Conservation (phyloP, 2,888 invertebrate species). For the Epicampocera succincta region DNA sequence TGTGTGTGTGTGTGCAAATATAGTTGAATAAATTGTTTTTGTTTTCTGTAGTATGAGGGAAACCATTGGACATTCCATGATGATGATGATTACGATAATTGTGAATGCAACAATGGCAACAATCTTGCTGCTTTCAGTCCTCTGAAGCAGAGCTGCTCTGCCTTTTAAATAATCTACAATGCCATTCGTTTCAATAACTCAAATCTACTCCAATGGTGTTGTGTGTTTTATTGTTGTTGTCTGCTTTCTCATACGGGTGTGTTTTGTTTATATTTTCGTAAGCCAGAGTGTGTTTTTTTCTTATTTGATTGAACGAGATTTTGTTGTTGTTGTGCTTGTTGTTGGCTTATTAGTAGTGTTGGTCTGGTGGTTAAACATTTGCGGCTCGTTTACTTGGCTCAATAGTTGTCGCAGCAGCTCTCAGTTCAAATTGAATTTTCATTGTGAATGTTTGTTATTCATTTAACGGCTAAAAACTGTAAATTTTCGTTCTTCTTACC, state of each 20-base stretch:
- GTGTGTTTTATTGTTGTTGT: slow-evolving; percentile 42
- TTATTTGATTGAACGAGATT: background rate
- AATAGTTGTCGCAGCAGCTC: slow-evolving; percentile 74
- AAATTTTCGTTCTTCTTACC: slow-evolving; percentile 67
- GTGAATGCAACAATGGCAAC: slow-evolving; percentile 77
- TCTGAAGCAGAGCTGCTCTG: slow-evolving; percentile 54
- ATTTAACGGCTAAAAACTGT: slow-evolving; percentile 66
- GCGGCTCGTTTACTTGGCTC: slow-evolving; percentile 76
- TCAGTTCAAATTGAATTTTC: slow-evolving; percentile 81
- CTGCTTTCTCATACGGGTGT: slow-evolving; percentile 49
- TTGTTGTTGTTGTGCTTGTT: slow-evolving; percentile 8
- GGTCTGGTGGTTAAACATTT: slow-evolving; percentile 64
- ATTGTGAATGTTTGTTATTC: slow-evolving; percentile 75
- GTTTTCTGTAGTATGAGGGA: slow-evolving; percentile 53
- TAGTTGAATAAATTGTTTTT: slow-evolving; percentile 7
- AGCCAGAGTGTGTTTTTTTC: slow-evolving; percentile 2
- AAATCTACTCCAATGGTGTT: slow-evolving; percentile 46
- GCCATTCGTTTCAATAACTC: slow-evolving; percentile 70
- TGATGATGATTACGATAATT: slow-evolving; percentile 46
- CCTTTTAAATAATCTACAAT: slow-evolving; percentile 67
- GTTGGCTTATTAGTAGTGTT: slow-evolving; percentile 47
- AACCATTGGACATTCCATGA: slow-evolving; percentile 66
- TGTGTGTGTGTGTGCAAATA: slow-evolving; percentile 1
- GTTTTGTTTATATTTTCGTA: slow-evolving; percentile 48
- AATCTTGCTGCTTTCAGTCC: slow-evolving; percentile 72